A percentile compares a stretch with the other conserved stretches of the same genome.
Evolutionary conservation across 2,797 vertebrate species (phyloP).

Genomic region (Artibeus lituratus): DNA sequence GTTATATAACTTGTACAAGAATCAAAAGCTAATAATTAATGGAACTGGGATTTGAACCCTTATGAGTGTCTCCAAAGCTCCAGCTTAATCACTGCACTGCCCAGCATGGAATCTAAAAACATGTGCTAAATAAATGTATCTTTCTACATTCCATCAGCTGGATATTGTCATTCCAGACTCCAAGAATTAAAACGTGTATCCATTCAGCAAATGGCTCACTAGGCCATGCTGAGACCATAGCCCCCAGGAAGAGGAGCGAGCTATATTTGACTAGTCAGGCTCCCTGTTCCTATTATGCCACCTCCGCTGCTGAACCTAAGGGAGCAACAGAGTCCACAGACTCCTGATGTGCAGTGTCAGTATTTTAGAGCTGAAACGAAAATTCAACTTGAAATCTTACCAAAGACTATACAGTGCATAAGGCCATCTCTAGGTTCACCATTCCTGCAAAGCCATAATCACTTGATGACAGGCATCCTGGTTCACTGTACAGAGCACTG

Average conservation of each 20-base stretch:
- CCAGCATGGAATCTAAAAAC: neutral
- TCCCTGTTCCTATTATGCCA: neutral
- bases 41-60: neutral
- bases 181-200: neutral
- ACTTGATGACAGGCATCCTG: neutral
- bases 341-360: neutral
- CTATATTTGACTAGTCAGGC: neutral
- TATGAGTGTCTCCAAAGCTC: neutral
- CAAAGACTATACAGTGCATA: neutral
- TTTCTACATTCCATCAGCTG: neutral
- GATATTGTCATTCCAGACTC: neutral
- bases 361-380: neutral
- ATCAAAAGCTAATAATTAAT: neutral
- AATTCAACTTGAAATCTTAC: neutral
- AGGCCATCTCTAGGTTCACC: neutral
- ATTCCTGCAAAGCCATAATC: neutral
- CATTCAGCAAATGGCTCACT: neutral
- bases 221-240: neutral
- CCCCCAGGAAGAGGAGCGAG: neutral
- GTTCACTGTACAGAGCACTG: neutral
- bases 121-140: neutral
- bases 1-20: neutral
- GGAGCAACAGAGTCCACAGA: neutral
- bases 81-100: neutral
- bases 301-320: neutral